These are phyloP conservation scores for Glomeris maerens DNA, from an alignment of 1,140 invertebrate genomes.

Conservation along the genomic window DNA sequence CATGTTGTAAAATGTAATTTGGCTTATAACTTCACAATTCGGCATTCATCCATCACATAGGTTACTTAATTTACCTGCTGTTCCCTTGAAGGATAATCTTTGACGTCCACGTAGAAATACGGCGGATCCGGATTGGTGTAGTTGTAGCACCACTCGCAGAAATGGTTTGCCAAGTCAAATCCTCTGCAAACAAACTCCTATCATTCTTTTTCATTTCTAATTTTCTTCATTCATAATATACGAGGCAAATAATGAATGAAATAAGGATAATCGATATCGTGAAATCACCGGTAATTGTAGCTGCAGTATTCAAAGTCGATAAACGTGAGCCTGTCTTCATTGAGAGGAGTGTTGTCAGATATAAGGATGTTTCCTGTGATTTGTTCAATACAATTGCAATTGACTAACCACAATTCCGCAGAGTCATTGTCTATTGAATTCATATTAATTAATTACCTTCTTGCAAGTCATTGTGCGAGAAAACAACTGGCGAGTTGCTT, in stretches of 20 bases:
- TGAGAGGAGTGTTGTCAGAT: slow-evolving; percentile 39
- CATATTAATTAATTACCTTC: slow-evolving; percentile 4
- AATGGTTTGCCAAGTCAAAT: slow-evolving; percentile 93
- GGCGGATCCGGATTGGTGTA: slow-evolving; percentile 65
- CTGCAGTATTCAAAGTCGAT: slow-evolving; percentile 92
- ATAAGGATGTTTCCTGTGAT: slow-evolving; percentile 26
- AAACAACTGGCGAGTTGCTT: slow-evolving; percentile 4
- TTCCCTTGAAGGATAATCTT: slow-evolving; percentile 54
- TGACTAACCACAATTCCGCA: no score
- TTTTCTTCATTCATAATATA: no score
- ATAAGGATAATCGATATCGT: no score
- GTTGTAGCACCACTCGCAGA: slow-evolving; percentile 86
- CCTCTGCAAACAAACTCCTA: slow-evolving; percentile 45
- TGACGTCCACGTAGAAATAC: slow-evolving; percentile 51
- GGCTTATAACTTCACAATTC: not conserved
- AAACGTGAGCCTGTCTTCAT: slow-evolving; percentile 40
- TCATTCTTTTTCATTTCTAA: no score
- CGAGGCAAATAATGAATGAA: no score
- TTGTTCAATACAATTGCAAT: no score
- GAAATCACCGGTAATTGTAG: slow-evolving; percentile 67
- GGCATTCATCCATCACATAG: not conserved
- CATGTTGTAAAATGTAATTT: no score
- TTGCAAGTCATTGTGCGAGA: slow-evolving; percentile 9
- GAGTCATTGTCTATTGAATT: no score
- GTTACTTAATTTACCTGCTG: slow-evolving; percentile 51